Conservation (phyloP, 2,113 vertebrate species). For the Garra rufa region DNA sequence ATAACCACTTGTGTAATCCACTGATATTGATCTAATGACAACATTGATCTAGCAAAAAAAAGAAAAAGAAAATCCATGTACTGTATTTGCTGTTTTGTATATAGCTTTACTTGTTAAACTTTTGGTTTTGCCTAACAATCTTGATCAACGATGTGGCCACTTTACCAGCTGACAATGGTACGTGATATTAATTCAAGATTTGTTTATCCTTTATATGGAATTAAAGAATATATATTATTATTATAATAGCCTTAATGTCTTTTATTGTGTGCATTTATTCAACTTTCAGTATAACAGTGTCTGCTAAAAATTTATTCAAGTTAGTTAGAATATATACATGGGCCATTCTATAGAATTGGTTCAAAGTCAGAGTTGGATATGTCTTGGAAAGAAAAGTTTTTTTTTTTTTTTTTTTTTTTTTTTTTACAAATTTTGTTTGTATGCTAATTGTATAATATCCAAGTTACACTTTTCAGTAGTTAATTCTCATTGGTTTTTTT, state of each 20-base stretch:
- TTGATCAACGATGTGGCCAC: background rate
- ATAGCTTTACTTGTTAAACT: constrained; percentile 5
- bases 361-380: no score
- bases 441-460: no score
- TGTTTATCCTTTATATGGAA: constrained; percentile 29
- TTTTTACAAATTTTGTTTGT: no score
- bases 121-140: background rate
- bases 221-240: constrained; percentile 17
- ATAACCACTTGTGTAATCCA: background rate
- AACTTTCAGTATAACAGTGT: no score
- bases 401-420: no score
- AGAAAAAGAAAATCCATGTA: constrained; percentile 1
- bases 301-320: no score
- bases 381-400: no score
- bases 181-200: constrained; percentile 19
- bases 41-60: background rate
- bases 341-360: no score
- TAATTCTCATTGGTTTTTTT: no score
- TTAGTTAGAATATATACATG: no score
- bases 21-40: background rate
- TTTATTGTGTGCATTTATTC: background rate
- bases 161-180: constrained; percentile 21
- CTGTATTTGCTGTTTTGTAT: constrained; percentile 17
- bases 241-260: background rate
- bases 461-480: no score